phyloP scores from a whole-genome alignment of 2,113 vertebrate species.

The Guaruba guarouba region DNA sequence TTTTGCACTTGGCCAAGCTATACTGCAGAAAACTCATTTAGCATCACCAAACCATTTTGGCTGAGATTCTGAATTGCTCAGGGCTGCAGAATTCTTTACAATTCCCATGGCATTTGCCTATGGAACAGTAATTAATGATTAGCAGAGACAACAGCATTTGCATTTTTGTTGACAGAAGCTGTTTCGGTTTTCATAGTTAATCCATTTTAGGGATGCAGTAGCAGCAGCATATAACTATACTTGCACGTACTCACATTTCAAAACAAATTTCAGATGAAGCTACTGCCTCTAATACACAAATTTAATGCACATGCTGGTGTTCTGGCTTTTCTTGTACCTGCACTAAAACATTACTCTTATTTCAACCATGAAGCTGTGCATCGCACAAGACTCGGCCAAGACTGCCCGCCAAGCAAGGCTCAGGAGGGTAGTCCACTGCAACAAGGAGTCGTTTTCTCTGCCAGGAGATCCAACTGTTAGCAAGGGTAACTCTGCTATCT shows the following conservation, averaged over 20 bases:
- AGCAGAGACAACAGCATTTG: constrained; percentile 41
- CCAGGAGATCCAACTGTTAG: neutral
- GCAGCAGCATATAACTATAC: neutral
- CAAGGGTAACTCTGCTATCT: neutral
- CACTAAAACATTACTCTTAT: neutral
- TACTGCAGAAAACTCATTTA: constrained; percentile 31
- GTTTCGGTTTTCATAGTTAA: constrained; percentile 35
- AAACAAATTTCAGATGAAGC: neutral
- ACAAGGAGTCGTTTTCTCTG: neutral
- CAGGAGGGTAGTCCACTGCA: neutral
- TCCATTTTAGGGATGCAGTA: constrained; percentile 19
- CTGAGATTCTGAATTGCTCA: constrained; percentile 22
- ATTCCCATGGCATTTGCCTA: constrained; percentile 19
- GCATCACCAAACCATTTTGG: constrained; percentile 23
- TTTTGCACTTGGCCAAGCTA: constrained; percentile 7
- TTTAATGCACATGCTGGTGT: neutral
- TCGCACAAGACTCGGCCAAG: neutral
- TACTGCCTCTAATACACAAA: neutral
- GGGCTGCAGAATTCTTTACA: constrained; percentile 47
- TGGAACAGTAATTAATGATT: constrained; percentile 51
- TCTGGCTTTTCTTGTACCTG: neutral
- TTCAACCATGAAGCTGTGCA: neutral
- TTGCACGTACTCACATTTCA: neutral
- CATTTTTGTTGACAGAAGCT: neutral
- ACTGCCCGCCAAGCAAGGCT: neutral